Percentiles rank a stretch among this genome's conserved stretches.
phyloP scores from a whole-genome alignment of 35 echinoderm and acorn worm genomes.

The Lytechinus pictus region DNA sequence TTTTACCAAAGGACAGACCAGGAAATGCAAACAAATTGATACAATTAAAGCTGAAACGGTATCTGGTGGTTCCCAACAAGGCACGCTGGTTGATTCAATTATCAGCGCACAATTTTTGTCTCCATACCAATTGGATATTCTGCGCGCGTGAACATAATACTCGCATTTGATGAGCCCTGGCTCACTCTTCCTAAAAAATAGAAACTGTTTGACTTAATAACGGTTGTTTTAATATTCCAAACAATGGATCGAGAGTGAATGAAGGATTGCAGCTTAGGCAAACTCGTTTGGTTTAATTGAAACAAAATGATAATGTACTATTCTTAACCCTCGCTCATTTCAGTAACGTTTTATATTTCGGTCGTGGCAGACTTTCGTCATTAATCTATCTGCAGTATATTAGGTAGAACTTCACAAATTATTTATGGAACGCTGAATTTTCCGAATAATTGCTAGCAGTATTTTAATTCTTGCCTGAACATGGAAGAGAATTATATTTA shows the following conservation, averaged over 20 bases:
- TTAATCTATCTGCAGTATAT: too few species aligned
- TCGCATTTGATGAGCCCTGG: neutral
- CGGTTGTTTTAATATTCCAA: neutral
- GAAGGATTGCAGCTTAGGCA: neutral
- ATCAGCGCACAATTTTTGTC: neutral
- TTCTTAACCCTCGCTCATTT: too few species aligned
- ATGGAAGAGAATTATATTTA: too few species aligned
- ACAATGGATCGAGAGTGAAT: neutral
- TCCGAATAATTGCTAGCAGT: too few species aligned
- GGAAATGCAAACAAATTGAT: neutral
- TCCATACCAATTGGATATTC: neutral
- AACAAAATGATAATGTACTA: too few species aligned
- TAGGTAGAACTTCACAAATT: too few species aligned
- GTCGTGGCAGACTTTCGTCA: too few species aligned
- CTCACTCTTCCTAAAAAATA: neutral
- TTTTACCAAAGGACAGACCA: neutral
- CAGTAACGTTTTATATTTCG: too few species aligned
- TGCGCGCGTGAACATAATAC: neutral
- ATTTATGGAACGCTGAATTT: too few species aligned
- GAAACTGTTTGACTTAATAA: neutral
- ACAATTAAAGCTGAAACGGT: neutral
- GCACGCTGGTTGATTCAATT: neutral
- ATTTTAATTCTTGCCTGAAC: too few species aligned
- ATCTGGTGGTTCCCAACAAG: neutral
- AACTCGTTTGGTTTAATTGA: too few species aligned